Evolutionary conservation across 1,140 invertebrate genomes (phyloP), one percentile per base, ranked within the genome.

Genomic region (Cryptotermes secundus): DNA sequence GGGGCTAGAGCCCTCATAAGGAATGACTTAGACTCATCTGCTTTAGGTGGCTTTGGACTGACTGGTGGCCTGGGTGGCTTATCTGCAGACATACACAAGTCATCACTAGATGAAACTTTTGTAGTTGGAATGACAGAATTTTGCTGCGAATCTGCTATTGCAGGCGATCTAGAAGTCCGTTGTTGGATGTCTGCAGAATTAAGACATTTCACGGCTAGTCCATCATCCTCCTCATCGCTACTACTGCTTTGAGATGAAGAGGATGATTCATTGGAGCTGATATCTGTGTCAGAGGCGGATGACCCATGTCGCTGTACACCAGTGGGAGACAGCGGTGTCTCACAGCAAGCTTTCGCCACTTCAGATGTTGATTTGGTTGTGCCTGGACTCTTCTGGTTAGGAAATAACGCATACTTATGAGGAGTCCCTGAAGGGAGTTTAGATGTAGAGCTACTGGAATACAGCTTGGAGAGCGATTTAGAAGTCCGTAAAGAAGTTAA

Each of bases 1-100:
- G 94, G 94, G 49, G 92, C 93, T 83, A 95, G 87, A 26, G 93
- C 94, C 88, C 94, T 89, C 88, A 95, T 93, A 79, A 96, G 88
- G 87, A 95, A 94, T 7, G 93, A 93, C 88, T 95, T 95, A 0
- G 93, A 93, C 86, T 95, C 93, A 87, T 94, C 93, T 3, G 91
- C 90, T 86, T 92, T 92, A 4, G 87, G 88, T 82, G 88, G 90
- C 87, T 89, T 89, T 7, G 90, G 88, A 86, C 89, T 91, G 0
- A 92, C 91, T 10, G 89, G 88, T 45, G 91, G 91, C 87, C 91
- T 91, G 2, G 90, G 90, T 14, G 92, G 92, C 88, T 91, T 91
- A 84, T 94, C 93, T 38, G 90, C 89, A 38, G 90, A 89, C 81
- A 91, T 85, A 10, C 92, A 92, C 34, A 90, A 88, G 86, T 93